Base-by-base conservation (phyloP, 2,113 vertebrate genomes). In the Chlorodrepanis virens region DNA sequence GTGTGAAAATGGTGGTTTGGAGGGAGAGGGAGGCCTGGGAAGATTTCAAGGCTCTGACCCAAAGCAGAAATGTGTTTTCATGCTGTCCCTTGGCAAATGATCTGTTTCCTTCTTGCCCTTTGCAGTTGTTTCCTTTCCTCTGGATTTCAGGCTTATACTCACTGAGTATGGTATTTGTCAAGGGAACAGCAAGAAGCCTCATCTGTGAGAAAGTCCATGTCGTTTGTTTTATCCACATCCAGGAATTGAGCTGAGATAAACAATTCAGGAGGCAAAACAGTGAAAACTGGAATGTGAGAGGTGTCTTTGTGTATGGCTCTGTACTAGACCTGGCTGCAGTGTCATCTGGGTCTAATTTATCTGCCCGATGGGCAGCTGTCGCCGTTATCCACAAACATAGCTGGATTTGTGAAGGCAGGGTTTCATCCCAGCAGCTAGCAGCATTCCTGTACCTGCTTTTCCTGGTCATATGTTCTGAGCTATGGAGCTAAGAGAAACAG, bases 141-240 rank as follows among this genome's bases (percentile, higher is more conserved):
- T 92, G 86, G 54, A 82, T 95, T 96, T 93, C 87, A 94, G 93
- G 80, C 88, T 95, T 59, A 52, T 74, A 75, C 76, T 95, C 69
- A 35, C 77, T 92, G 91, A 94, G 78, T 67, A n/a, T 89, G 83
- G 76, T 96, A 71, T 96, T 96, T 96, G 94, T 96, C 89, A 92
- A 83, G 93, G 74, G 90, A 91, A 92, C 89, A 94, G 93, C 91
- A 94, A 95, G 95, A 94, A 95, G 90, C 53, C 83, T 47, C 0
- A 2, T 89, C 91, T 96, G 96, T 96, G 96, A 95, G 91, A 96
- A 96, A 96, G 86, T 84, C 83, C 83, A 61, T 92, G 85, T 63
- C 25, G 44, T 97, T 97, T 97, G 93, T 95, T 96, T 96, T 95
- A 93, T 97, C 87, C 92, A 96, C 93, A 95, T 95, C 94, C 94